A percentile compares a stretch with the other conserved stretches of the same genome.
Evolutionary conservation across 2,888 invertebrate genomes (phyloP).

Genomic region (Notodonta ziczac): DNA sequence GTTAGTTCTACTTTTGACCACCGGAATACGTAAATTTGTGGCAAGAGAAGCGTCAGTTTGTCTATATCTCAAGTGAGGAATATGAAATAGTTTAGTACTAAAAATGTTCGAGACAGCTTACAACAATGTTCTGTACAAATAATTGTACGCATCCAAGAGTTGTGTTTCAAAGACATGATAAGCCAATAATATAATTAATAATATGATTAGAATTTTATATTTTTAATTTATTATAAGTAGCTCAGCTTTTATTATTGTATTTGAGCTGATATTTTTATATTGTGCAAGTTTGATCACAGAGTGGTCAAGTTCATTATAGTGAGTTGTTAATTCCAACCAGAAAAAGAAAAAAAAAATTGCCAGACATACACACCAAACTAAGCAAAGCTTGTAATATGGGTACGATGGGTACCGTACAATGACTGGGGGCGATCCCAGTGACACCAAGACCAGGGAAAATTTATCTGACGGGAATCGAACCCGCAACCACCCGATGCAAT

Average conservation of each 20-base stretch:
- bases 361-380: too few relatives aligned
- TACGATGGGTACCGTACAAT: too few relatives aligned
- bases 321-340: neutral
- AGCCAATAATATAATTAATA: too few relatives aligned
- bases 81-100: too few relatives aligned
- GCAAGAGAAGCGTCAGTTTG: conserved; percentile 11
- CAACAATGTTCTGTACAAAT: neutral
- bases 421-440: too few relatives aligned
- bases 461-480: too few relatives aligned
- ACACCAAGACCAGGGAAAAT: too few relatives aligned
- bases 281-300: conserved; percentile 28
- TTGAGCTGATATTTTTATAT: conserved; percentile 50
- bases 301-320: conserved; percentile 9
- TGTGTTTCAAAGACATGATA: conserved; percentile 45
- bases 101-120: too few relatives aligned
- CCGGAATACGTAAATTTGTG: neutral
- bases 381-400: too few relatives aligned
- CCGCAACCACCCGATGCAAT: too few relatives aligned
- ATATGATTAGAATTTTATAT: conserved; percentile 8
- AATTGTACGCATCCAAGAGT: conserved; percentile 19
- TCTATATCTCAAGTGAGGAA: conserved; percentile 9
- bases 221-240: conserved; percentile 40
- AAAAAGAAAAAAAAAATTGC: too few relatives aligned
- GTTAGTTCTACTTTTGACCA: neutral
- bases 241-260: conserved; percentile 44